Conservation (phyloP, 2,888 invertebrate genomes). For the Oscheius myriophilus region DNA sequence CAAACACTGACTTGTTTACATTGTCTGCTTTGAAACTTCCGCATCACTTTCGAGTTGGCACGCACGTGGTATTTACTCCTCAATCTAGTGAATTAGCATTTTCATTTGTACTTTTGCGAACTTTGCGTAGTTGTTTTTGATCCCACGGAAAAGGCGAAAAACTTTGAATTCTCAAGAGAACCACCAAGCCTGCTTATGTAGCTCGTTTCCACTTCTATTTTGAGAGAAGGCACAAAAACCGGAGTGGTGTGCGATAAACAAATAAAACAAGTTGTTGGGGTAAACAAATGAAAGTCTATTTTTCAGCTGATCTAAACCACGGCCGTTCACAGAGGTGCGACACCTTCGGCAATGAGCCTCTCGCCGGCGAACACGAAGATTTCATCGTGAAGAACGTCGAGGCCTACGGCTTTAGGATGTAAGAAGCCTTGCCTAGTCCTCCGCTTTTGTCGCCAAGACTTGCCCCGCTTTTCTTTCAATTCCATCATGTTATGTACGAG, state of each 20-base stretch:
- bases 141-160: no score
- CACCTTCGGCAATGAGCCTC: constrained; percentile 94
- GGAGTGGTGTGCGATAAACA: not conserved
- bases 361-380: constrained; percentile 87
- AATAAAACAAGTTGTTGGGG: not conserved
- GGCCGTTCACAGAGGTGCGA: constrained; percentile 81
- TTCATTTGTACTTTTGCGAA: no score
- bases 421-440: constrained; percentile 7
- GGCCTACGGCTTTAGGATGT: constrained; percentile 89
- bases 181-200: no score
- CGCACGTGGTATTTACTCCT: no score
- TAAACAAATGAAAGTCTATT: not conserved
- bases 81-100: no score
- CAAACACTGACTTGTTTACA: no score
- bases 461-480: constrained; percentile 4
- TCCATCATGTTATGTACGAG: constrained; percentile 20
- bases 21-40: no score
- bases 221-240: no score
- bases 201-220: no score
- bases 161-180: no score
- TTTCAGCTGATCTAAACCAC: constrained; percentile 72
- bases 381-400: constrained; percentile 96
- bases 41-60: no score
- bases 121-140: no score
- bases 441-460: constrained; percentile 2